Base-by-base conservation (phyloP, 2,888 invertebrate genomes). In the Siphonodentalium dalli region DNA sequence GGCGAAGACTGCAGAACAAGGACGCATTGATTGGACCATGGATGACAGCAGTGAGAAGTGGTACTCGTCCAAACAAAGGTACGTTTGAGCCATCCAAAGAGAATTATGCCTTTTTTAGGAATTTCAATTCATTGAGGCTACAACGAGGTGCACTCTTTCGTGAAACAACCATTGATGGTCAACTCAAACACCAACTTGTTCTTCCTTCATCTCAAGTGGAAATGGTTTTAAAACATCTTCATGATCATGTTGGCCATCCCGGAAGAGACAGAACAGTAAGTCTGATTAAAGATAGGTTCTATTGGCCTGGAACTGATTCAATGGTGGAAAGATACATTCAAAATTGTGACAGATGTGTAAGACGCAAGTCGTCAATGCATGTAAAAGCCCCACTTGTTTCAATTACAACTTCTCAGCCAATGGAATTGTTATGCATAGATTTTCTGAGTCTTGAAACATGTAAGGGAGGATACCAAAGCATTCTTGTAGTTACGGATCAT, bases 231-330 rank as follows among this genome's bases (percentile, higher is more conserved):
- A 21, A 49, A 24, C 35, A 33, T 23, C 20, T 54, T 5, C 61
- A 61, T 33, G 35, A 54, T 29, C 37, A 51, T 18, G 20, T 49
- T 18, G 54, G 55, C 1, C 55, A 59, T 43, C 52, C 37, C 21
- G 59, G 55, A 4, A 42, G 31, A 13, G 53, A 60, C 13, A 34
- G 44, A 3, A 50, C 47, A 7, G 11, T 52, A 5, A 35, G 31
- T 27, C 23, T 56, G 20, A 41, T 38, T 5, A 55, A n/a, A 20
- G 35, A 45, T 21, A 24, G 50, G 8, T 41, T 45, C 31, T 38
- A 34, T 18, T 54, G 45, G 44, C 44, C 43, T 20, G 41, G 33
- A 28, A 24, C 54, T 15, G 46, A 50, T 20, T 48, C 18, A 13
- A 42, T 44, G 18, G 28, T 41, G 5, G 15, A 52, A 3, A 13